Conservation (phyloP, 2,113 vertebrate species). For the Malurus elegans region DNA sequence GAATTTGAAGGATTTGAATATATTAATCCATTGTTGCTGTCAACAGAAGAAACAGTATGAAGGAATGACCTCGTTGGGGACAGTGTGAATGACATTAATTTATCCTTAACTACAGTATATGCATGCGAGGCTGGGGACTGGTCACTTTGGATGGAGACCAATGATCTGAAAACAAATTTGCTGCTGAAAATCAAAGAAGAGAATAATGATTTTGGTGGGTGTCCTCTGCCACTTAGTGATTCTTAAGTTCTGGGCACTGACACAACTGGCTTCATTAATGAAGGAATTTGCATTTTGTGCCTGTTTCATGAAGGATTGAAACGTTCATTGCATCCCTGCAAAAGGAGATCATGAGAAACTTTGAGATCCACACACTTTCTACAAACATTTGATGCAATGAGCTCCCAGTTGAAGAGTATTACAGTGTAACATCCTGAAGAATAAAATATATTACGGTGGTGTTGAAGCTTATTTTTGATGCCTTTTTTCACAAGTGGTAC, state of each 20-base stretch:
- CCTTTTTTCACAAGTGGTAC: conserved; percentile 86
- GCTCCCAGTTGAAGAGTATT: conserved; percentile 67
- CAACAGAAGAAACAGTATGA: conserved; percentile 95
- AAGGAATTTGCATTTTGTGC: conserved; percentile 72
- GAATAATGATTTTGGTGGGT: conserved; percentile 60
- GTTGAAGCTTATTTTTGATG: conserved; percentile 78
- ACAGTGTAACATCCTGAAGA: conserved; percentile 84
- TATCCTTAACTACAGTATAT: conserved; percentile 76
- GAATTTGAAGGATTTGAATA: conserved; percentile 99
- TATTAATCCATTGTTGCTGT: conserved; percentile 95
- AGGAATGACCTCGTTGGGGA: conserved; percentile 50
- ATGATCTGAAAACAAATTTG: conserved; percentile 58
- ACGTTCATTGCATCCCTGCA: conserved; percentile 65
- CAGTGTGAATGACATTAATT: conserved; percentile 68
- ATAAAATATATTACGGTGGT: conserved; percentile 73
- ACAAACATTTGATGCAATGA: conserved; percentile 62
- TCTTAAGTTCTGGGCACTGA: conserved; percentile 55
- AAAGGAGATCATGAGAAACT: conserved; percentile 53
- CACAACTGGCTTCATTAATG: conserved; percentile 60
- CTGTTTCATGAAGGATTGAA: conserved; percentile 62
- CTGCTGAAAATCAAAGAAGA: conserved; percentile 67
- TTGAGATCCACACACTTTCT: conserved; percentile 74
- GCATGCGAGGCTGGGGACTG: conserved; percentile 78
- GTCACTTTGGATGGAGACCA: conserved; percentile 67
- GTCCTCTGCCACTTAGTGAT: conserved; percentile 70